Conservation (phyloP, 2,797 vertebrate genomes). For the Meda fulgida region DNA sequence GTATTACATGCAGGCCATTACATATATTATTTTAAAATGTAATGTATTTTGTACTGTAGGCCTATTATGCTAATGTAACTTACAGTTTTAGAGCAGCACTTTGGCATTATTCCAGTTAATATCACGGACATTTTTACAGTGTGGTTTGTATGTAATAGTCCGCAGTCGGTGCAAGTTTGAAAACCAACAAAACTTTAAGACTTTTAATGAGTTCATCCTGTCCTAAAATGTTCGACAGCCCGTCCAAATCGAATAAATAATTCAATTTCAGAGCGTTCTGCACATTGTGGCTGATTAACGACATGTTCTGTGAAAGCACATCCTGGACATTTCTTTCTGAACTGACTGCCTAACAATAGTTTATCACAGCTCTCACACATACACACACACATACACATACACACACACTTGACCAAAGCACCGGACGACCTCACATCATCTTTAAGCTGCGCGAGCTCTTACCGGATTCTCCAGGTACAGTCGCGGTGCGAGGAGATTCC, state of each 20-base stretch:
- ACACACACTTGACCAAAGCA: conserved; percentile 27
- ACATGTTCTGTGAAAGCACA: conserved; percentile 23
- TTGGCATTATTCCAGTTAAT: not conserved
- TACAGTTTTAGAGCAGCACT: not conserved
- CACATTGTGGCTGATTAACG: conserved; percentile 32
- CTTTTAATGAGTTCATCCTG: conserved; percentile 23
- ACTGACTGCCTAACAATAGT: conserved; percentile 28
- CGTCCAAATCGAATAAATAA: conserved; percentile 36
- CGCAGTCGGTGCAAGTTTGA: conserved; percentile 13
- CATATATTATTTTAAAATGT: not conserved
- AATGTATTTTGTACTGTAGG: not conserved
- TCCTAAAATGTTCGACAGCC: conserved; percentile 38
- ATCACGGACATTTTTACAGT: not conserved
- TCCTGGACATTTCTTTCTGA: conserved; percentile 15
- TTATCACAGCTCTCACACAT: not conserved
- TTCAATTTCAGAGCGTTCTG: conserved; percentile 22
- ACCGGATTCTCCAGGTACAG: conserved; percentile 81
- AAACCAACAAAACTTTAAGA: conserved; percentile 36
- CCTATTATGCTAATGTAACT: not conserved
- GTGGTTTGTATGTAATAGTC: not conserved
- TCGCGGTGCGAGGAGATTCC: conserved; percentile 81
- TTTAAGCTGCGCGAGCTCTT: conserved; percentile 71
- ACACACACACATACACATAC: not conserved
- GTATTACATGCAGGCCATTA: not conserved
- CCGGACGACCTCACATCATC: conserved; percentile 14